phyloP scores from a whole-genome alignment of 1,140 invertebrate species.

The Bathynomus jamesi region DNA sequence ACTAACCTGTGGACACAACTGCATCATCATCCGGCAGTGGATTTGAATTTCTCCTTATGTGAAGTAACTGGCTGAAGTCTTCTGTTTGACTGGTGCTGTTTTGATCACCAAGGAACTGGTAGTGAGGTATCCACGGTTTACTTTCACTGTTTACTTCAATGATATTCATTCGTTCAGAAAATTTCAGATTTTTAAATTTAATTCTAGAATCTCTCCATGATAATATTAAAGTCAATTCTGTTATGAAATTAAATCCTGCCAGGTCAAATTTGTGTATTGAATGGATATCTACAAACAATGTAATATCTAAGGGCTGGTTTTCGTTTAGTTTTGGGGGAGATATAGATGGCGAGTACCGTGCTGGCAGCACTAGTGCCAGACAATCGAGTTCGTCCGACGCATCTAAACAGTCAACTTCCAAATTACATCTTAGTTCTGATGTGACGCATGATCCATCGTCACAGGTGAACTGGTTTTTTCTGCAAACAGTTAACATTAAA shows the following conservation, averaged over 20 bases:
- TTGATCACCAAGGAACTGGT: neutral
- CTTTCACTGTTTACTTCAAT: neutral
- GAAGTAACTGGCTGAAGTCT: neutral
- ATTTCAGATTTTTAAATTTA: neutral
- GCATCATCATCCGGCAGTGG: neutral
- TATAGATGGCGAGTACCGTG: slow-evolving; percentile 13
- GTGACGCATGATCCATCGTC: slow-evolving; percentile 83
- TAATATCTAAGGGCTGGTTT: neutral
- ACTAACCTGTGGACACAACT: neutral
- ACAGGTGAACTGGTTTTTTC: slow-evolving; percentile 76
- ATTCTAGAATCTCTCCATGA: neutral
- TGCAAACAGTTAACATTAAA: slow-evolving; percentile 49
- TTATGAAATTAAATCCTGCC: neutral
- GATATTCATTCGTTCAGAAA: neutral
- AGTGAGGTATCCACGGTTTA: neutral
- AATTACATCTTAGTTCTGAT: slow-evolving; percentile 70
- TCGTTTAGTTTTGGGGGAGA: neutral
- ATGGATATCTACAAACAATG: neutral
- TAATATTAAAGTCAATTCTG: neutral
- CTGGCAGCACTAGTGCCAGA: slow-evolving; percentile 40
- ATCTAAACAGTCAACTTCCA: slow-evolving; percentile 70
- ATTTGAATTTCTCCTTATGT: neutral
- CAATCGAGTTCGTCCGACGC: slow-evolving; percentile 81
- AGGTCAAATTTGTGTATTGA: neutral
- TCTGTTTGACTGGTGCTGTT: neutral